phyloP scores from a whole-genome alignment of 2,113 vertebrate genomes.

The Malurus melanocephalus region DNA sequence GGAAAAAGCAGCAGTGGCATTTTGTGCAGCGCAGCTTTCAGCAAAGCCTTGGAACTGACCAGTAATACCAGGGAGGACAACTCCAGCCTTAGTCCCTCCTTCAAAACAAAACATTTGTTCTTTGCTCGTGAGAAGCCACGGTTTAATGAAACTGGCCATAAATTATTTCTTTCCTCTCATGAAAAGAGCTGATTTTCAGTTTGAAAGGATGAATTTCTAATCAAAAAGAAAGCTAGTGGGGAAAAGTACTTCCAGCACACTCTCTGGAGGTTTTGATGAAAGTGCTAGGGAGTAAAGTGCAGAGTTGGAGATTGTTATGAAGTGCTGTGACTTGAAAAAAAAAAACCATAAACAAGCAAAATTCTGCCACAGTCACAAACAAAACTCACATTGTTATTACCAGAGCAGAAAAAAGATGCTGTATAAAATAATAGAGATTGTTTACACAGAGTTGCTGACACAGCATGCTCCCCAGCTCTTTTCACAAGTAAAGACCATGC shows the following conservation, averaged over 20 bases:
- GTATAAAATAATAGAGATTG: conserved; percentile 11
- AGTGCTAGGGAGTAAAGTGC: not conserved
- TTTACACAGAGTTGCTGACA: not conserved
- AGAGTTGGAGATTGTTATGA: not conserved
- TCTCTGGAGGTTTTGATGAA: conserved; percentile 1
- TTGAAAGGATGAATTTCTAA: not conserved
- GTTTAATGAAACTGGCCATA: not conserved
- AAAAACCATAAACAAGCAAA: not conserved
- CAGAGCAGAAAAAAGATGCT: not conserved
- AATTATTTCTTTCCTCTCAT: not conserved
- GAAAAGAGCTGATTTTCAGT: not conserved
- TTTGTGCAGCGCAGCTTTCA: not conserved
- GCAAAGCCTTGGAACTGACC: not conserved
- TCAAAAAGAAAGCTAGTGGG: not conserved
- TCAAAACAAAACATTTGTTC: not conserved
- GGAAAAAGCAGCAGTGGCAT: not conserved
- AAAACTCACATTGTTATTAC: not conserved
- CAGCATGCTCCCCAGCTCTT: not conserved
- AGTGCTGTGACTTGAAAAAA: not conserved
- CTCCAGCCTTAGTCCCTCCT: not conserved
- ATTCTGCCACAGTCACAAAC: not conserved
- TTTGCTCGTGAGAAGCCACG: not conserved
- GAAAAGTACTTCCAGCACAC: not conserved
- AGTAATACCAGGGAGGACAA: not conserved
- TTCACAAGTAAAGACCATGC: not conserved